Conservation (phyloP, 2,888 invertebrate genomes). For the Acrocyrtus sp. region DNA sequence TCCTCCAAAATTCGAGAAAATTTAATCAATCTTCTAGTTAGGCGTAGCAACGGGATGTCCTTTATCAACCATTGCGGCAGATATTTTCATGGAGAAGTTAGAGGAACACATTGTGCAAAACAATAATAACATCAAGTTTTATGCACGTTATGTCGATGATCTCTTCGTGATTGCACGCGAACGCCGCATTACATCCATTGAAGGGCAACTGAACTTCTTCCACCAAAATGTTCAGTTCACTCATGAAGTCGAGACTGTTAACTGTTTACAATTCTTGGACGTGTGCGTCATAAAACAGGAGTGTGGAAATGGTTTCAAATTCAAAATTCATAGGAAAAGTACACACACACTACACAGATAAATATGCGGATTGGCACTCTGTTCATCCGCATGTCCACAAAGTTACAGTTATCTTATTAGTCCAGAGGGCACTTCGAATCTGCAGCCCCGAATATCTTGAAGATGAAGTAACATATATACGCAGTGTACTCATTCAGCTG, state of each 20-base stretch:
- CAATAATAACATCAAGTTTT: slow-evolving; percentile 3
- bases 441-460: slow-evolving; percentile 3
- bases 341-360: slow-evolving; percentile 32
- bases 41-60: slow-evolving; percentile 7
- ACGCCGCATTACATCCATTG: neutral
- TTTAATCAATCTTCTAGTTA: too few relatives aligned
- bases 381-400: slow-evolving; percentile 27
- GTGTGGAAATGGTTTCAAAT: neutral
- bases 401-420: slow-evolving; percentile 29
- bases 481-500: neutral
- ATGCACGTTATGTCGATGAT: slow-evolving; percentile 29
- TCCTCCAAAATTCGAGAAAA: too few relatives aligned
- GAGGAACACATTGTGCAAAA: neutral
- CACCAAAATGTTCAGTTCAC: slow-evolving; percentile 25
- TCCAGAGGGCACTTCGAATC: slow-evolving; percentile 18
- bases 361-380: slow-evolving; percentile 24
- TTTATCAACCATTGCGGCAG: slow-evolving; percentile 6
- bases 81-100: slow-evolving; percentile 8
- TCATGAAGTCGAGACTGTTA: slow-evolving; percentile 19
- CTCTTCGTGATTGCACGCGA: neutral
- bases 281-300: neutral
- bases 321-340: slow-evolving; percentile 20
- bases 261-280: slow-evolving; percentile 24
- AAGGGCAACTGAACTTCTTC: neutral
- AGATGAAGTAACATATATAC: slow-evolving; percentile 20